These are phyloP conservation scores for Tipula vernalis DNA, from an alignment of 2,888 invertebrate genomes.

Conservation along the genomic window DNA sequence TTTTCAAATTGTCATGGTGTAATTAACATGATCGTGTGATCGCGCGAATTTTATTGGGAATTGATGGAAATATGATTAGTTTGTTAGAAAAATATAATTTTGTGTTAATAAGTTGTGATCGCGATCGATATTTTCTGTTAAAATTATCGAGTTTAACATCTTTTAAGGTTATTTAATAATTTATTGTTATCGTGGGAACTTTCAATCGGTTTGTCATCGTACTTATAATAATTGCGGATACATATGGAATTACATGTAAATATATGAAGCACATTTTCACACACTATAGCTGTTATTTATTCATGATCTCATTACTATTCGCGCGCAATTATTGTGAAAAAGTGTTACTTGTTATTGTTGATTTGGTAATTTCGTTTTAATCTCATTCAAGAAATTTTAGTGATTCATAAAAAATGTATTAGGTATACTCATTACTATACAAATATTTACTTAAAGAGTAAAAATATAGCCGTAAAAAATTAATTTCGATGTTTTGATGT, in stretches of 20 bases:
- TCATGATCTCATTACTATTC: neutral
- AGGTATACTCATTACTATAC: too few relatives aligned
- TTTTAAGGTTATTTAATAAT: neutral
- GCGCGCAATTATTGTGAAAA: neutral
- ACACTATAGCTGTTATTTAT: neutral
- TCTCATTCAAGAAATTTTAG: neutral
- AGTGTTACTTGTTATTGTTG: neutral
- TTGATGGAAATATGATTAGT: neutral
- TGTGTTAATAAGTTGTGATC: slow-evolving; percentile 4
- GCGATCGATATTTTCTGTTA: slow-evolving; percentile 4
- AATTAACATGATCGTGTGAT: neutral
- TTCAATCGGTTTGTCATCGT: neutral
- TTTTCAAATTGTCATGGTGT: neutral
- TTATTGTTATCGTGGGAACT: neutral
- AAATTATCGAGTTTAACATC: neutral
- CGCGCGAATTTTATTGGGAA: neutral
- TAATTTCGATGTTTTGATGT: too few relatives aligned
- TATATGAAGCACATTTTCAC: neutral
- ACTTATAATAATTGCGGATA: neutral
- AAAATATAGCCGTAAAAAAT: too few relatives aligned
- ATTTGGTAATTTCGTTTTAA: neutral
- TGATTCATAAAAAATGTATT: too few relatives aligned
- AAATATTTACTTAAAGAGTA: too few relatives aligned
- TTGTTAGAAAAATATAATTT: slow-evolving; percentile 4
- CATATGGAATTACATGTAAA: neutral